Evolutionary conservation across 2,888 invertebrate species (phyloP).

Genomic region (Troides oblongomaculatus): DNA sequence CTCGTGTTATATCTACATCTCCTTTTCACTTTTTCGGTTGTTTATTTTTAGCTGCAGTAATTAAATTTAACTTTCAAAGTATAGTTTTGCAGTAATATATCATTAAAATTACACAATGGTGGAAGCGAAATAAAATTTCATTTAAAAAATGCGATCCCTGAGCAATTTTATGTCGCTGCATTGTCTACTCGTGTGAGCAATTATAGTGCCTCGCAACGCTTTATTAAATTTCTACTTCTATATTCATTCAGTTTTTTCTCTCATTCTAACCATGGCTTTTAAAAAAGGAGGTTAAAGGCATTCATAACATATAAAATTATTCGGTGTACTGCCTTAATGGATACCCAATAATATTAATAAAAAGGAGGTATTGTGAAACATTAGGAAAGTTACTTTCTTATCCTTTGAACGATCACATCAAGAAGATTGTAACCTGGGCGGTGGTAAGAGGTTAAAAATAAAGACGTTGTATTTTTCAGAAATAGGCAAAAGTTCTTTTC

Average conservation of each 20-base stretch:
- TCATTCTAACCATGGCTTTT: slow-evolving; percentile 4
- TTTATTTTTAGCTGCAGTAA: too few relatives aligned
- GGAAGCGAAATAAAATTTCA: slow-evolving; percentile 1
- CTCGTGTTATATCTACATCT: too few relatives aligned
- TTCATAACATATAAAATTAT: neutral
- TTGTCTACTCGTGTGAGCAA: slow-evolving; percentile 24
- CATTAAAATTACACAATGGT: neutral
- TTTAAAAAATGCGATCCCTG: slow-evolving; percentile 20
- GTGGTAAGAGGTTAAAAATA: too few relatives aligned
- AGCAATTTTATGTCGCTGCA: slow-evolving; percentile 21
- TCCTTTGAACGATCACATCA: too few relatives aligned
- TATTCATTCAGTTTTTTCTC: slow-evolving; percentile 21
- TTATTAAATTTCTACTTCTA: slow-evolving; percentile 24
- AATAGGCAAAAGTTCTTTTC: too few relatives aligned
- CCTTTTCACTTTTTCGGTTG: too few relatives aligned
- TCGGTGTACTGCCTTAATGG: neutral
- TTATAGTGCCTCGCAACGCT: slow-evolving; percentile 23
- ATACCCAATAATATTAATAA: neutral
- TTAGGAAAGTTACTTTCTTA: neutral
- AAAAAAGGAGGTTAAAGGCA: neutral
- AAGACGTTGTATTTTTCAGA: too few relatives aligned
- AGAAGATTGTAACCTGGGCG: too few relatives aligned
- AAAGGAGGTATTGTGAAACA: neutral
- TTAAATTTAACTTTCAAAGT: neutral
- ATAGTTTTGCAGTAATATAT: neutral